phyloP scores from a whole-genome alignment of 1,140 invertebrate species.

The Drosophila repletoides region DNA sequence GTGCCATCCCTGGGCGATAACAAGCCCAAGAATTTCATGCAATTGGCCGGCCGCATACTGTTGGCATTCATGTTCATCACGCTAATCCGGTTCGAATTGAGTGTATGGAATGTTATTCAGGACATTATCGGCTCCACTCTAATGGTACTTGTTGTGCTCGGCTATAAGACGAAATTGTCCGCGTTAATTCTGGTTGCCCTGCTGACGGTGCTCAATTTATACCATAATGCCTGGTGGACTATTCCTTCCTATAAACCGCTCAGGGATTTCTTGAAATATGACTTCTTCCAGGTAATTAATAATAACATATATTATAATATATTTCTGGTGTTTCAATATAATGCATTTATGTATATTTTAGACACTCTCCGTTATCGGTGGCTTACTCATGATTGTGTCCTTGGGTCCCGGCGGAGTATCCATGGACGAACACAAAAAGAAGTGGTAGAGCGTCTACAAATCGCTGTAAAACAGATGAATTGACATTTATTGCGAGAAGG shows the following conservation, averaged over 20 bases:
- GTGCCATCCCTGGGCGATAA: slow-evolving; percentile 98
- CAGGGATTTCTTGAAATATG: slow-evolving; percentile 99
- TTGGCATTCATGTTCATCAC: slow-evolving; percentile 99
- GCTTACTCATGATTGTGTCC: slow-evolving; percentile 99
- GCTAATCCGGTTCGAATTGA: slow-evolving; percentile 95
- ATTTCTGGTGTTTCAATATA: not conserved
- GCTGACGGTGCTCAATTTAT: slow-evolving; percentile 95
- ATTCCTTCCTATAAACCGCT: slow-evolving; percentile 97
- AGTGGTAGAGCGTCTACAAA: slow-evolving; percentile 88
- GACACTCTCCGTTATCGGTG: slow-evolving; percentile 99
- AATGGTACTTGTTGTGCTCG: slow-evolving; percentile 98
- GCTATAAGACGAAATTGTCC: slow-evolving; percentile 99
- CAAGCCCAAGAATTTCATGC: slow-evolving; percentile 98
- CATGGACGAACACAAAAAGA: slow-evolving; percentile 99
- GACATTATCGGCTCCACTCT: slow-evolving; percentile 96
- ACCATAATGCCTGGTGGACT: slow-evolving; percentile 99
- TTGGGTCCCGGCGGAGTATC: slow-evolving; percentile 99
- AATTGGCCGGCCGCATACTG: slow-evolving; percentile 96
- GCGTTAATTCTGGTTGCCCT: slow-evolving; percentile 96
- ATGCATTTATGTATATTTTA: slow-evolving; percentile 84
- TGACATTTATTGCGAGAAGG: slow-evolving; percentile 62
- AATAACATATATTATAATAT: not conserved
- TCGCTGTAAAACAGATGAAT: slow-evolving; percentile 33
- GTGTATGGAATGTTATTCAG: slow-evolving; percentile 93
- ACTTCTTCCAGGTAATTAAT: slow-evolving; percentile 96